These are phyloP conservation scores for Ochotona princeps DNA, from an alignment of 2,113 vertebrate genomes.

Conservation along the genomic window DNA sequence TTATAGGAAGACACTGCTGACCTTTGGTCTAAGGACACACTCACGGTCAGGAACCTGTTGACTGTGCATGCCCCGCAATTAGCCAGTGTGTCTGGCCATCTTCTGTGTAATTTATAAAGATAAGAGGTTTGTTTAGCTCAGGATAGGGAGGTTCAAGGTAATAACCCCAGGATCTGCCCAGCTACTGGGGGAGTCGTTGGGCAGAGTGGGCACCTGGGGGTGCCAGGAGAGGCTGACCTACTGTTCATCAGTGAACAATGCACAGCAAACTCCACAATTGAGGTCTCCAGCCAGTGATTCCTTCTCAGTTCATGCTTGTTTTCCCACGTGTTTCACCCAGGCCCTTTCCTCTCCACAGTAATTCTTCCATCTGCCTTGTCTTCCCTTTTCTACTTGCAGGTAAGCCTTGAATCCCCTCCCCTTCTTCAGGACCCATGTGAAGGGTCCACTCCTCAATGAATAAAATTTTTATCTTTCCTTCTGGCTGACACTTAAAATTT, in stretches of 20 bases:
- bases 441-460: conserved; percentile 15
- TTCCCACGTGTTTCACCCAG: neutral
- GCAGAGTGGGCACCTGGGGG: neutral
- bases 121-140: neutral
- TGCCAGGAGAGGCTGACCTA: neutral
- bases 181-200: neutral
- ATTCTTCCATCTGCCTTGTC: neutral
- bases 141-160: neutral
- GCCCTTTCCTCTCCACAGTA: neutral
- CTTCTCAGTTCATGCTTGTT: neutral
- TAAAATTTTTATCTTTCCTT: neutral
- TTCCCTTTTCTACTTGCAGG: neutral
- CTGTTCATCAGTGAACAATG: neutral
- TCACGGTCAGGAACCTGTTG: neutral
- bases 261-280: neutral
- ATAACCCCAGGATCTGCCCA: neutral
- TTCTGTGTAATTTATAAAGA: neutral
- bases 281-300: neutral
- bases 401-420: neutral
- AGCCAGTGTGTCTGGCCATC: neutral
- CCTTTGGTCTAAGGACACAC: neutral
- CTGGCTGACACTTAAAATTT: neutral
- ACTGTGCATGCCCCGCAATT: neutral
- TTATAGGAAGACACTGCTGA: neutral
- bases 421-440: neutral